Conservation (phyloP, 2,888 invertebrate genomes). For the Argyresthia goedartella region DNA sequence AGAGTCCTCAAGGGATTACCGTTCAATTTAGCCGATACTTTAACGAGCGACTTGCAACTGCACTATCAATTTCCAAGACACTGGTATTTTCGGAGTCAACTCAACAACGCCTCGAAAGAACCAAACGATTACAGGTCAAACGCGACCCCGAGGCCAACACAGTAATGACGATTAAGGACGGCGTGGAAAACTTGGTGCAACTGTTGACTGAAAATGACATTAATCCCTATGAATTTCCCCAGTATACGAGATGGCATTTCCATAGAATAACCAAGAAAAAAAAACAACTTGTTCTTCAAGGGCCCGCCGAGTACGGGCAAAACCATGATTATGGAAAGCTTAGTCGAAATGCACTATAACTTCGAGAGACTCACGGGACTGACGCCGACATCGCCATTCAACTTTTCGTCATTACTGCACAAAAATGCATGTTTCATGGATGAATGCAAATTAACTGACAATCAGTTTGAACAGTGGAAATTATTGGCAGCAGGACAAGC, state of each 20-base stretch:
- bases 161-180: neutral
- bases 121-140: conserved; percentile 2
- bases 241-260: conserved; percentile 4
- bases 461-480: conserved; percentile 14
- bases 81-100: conserved; percentile 11
- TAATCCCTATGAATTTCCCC: neutral
- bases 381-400: conserved; percentile 15
- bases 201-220: neutral
- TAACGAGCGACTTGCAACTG: conserved; percentile 11
- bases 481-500: conserved; percentile 8
- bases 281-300: conserved; percentile 14
- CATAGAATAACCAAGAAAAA: conserved; percentile 8
- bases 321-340: conserved; percentile 20
- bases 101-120: conserved; percentile 8
- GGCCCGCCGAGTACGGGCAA: conserved; percentile 14
- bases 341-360: conserved; percentile 17
- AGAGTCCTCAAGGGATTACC: conserved; percentile 14
- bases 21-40: conserved; percentile 11
- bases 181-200: neutral
- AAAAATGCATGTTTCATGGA: conserved; percentile 25
- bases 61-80: conserved; percentile 12
- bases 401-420: conserved; percentile 15
- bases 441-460: conserved; percentile 19
- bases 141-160: neutral
- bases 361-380: conserved; percentile 18